Evolutionary conservation across 2,113 vertebrate genomes (phyloP).

Genomic region (Siniperca chuatsi): DNA sequence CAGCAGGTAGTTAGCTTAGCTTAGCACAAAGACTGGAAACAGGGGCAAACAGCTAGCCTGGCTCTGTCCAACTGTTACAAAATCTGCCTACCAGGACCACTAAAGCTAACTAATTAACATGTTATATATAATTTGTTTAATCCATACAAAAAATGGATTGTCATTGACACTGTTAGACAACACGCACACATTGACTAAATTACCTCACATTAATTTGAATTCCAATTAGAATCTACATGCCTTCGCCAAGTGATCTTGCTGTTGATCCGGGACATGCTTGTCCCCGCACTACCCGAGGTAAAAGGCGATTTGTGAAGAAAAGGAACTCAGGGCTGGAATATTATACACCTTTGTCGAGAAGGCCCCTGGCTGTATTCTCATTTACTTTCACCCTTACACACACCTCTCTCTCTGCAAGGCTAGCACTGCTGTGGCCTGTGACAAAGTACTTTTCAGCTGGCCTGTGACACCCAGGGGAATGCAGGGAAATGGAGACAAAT

Average conservation of each 20-base stretch:
- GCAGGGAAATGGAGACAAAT: constrained; percentile 51
- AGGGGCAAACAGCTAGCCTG: neutral
- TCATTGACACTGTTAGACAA: neutral
- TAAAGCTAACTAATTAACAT: neutral
- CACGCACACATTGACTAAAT: neutral
- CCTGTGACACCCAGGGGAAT: constrained; percentile 16
- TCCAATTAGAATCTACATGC: neutral
- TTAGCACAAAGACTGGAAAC: neutral
- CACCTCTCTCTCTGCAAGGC: constrained; percentile 20
- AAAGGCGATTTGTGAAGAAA: constrained; percentile 19
- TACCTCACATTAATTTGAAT: neutral
- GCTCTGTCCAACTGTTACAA: neutral
- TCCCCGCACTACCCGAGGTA: constrained; percentile 14
- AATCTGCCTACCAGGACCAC: neutral
- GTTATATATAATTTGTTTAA: neutral
- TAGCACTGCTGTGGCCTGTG: constrained; percentile 36
- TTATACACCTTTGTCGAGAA: constrained; percentile 12
- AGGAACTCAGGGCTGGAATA: neutral
- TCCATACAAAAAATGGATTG: too few relatives aligned
- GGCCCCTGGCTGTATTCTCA: constrained; percentile 24
- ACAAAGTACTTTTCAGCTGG: constrained; percentile 47
- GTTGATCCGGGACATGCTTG: constrained; percentile 4
- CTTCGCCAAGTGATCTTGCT: neutral
- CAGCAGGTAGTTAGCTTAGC: neutral
- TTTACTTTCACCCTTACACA: constrained; percentile 44